phyloP scores from a whole-genome alignment of 37 sponge, comb jelly and placozoan genomes.

The Mnemiopsis leidyi region DNA sequence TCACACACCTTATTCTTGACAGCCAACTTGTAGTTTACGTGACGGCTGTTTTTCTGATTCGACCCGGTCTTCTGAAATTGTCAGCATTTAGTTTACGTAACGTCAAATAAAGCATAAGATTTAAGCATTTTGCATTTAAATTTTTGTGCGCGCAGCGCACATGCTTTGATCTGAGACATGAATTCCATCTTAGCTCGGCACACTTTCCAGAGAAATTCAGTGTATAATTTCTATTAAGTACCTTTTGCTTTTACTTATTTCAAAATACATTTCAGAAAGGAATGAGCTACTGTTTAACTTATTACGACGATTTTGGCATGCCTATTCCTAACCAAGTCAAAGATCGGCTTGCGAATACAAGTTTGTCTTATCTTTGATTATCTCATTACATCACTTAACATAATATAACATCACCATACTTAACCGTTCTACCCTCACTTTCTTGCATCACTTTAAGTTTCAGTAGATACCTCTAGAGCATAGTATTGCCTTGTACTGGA shows the following conservation, averaged over 20 bases:
- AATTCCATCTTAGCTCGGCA: no score
- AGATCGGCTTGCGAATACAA: conserved; percentile 22
- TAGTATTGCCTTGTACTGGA: no score
- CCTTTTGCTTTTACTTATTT: no score
- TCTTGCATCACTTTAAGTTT: no score
- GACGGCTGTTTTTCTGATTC: not conserved
- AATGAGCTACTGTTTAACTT: conserved; percentile 62
- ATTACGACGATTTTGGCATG: conserved; percentile 63
- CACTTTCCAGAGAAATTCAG: no score
- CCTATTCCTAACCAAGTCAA: conserved; percentile 62
- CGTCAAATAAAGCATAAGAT: not conserved
- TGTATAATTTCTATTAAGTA: no score
- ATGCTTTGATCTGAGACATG: not conserved
- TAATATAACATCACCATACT: no score
- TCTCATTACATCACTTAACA: no score
- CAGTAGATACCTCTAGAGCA: no score
- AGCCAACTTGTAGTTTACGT: not conserved
- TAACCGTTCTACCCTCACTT: no score
- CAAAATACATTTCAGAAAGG: conserved; percentile 56
- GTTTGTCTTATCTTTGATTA: no score
- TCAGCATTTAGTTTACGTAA: not conserved
- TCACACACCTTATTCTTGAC: not conserved
- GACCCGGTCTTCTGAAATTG: conserved; percentile 1
- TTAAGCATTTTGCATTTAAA: conserved; percentile 39
- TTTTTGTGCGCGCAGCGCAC: conserved; percentile 12